A percentile compares a stretch with the other conserved stretches of the same genome.
phyloP scores from a whole-genome alignment of 2,113 vertebrate genomes.

The Cyprinodon variegatus region DNA sequence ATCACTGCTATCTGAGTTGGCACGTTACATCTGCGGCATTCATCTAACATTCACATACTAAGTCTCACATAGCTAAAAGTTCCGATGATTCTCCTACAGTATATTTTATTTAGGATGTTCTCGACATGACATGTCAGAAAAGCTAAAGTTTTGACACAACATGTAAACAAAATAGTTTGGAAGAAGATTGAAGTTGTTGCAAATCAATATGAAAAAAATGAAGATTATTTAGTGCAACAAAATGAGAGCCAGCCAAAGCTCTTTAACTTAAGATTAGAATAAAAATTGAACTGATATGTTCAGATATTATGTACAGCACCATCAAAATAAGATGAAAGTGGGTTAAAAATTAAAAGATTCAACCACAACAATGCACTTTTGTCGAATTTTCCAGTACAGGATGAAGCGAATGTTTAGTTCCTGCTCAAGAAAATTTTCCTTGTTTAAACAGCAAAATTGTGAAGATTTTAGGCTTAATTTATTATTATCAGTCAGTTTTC shows the following conservation, averaged over 20 bases:
- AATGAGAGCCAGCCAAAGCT: background rate
- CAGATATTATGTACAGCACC: conserved; percentile 15
- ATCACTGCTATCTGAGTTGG: conserved; percentile 60
- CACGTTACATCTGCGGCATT: conserved; percentile 59
- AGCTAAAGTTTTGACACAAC: conserved; percentile 24
- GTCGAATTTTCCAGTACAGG: background rate
- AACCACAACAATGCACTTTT: background rate
- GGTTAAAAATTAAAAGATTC: background rate
- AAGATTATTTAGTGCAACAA: conserved; percentile 9
- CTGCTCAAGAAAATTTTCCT: conserved; percentile 31
- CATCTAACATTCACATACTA: conserved; percentile 57
- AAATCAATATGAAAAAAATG: background rate
- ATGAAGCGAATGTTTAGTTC: conserved; percentile 13
- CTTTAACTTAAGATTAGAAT: conserved; percentile 9
- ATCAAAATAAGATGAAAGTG: conserved; percentile 11
- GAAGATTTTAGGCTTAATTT: background rate
- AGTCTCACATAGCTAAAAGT: conserved; percentile 55
- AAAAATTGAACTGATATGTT: conserved; percentile 27
- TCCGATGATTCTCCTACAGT: conserved; percentile 45
- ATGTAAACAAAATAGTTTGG: conserved; percentile 13
- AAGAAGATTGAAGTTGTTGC: background rate
- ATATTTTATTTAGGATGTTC: conserved; percentile 35
- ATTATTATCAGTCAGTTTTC: conserved; percentile 5
- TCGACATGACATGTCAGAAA: conserved; percentile 17
- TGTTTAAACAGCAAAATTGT: conserved; percentile 3